These are phyloP conservation scores for Amphilophus citrinellus DNA, from an alignment of 2,113 vertebrate species.

Conservation along the genomic window DNA sequence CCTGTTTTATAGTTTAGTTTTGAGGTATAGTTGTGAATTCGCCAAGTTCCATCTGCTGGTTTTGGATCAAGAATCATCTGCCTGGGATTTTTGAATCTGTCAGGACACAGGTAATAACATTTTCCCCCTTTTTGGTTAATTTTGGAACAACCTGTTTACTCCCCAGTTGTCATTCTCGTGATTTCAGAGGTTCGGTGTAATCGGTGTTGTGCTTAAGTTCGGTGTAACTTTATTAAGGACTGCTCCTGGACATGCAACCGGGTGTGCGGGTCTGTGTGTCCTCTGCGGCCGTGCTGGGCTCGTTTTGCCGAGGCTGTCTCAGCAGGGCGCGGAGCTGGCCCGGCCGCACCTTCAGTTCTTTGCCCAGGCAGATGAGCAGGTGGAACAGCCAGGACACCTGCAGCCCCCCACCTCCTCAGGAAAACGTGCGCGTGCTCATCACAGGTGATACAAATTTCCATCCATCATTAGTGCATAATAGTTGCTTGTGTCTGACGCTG, in stretches of 20 bases:
- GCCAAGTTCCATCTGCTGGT: constrained; percentile 15
- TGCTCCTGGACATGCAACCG: constrained; percentile 60
- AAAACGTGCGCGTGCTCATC: constrained; percentile 80
- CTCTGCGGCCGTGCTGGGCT: constrained; percentile 36
- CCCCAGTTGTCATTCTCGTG: neutral
- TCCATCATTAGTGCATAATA: neutral
- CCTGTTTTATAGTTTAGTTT: constrained; percentile 29
- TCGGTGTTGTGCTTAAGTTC: neutral
- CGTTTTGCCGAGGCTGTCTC: constrained; percentile 56
- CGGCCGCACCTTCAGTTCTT: constrained; percentile 54
- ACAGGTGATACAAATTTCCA: constrained; percentile 68
- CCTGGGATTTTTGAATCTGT: constrained; percentile 46
- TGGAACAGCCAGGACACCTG: constrained; percentile 60
- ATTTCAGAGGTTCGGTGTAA: neutral
- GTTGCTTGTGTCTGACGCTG: neutral
- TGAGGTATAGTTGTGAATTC: constrained; percentile 28
- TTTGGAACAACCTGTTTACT: neutral
- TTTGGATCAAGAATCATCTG: constrained; percentile 50
- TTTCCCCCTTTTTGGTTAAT: neutral
- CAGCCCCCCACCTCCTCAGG: constrained; percentile 27
- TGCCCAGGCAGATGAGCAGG: constrained; percentile 69
- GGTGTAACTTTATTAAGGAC: constrained; percentile 22
- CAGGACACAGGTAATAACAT: constrained; percentile 59
- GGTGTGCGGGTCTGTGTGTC: constrained; percentile 52
- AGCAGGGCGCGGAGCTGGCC: constrained; percentile 26